phyloP scores from a whole-genome alignment of 1,140 invertebrate genomes.

The Cotesia vestalis region DNA sequence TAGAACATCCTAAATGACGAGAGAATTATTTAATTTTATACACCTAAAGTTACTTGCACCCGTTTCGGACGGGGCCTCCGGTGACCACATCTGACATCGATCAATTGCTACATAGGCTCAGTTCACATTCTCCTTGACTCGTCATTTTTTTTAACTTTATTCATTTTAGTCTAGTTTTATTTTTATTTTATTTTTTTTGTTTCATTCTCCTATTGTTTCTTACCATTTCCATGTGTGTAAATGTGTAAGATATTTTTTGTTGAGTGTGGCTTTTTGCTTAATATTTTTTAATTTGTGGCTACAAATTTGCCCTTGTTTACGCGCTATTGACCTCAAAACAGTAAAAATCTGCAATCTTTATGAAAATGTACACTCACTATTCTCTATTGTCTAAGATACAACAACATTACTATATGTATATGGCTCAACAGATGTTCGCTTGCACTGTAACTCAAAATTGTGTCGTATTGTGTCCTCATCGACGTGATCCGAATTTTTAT shows the following conservation, averaged over 20 bases:
- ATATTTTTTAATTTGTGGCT: slow-evolving; percentile 34
- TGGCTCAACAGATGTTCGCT: slow-evolving; percentile 68
- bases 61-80: slow-evolving; percentile 56
- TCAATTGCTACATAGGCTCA: slow-evolving; percentile 31
- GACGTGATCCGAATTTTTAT: slow-evolving; percentile 29
- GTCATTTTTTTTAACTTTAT: slow-evolving; percentile 31
- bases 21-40: slow-evolving; percentile 56
- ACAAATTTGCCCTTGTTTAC: slow-evolving; percentile 39
- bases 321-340: slow-evolving; percentile 38
- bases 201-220: slow-evolving; percentile 43
- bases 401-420: slow-evolving; percentile 67
- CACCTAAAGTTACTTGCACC: slow-evolving; percentile 60
- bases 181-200: slow-evolving; percentile 43
- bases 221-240: slow-evolving; percentile 26
- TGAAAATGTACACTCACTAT: slow-evolving; percentile 59
- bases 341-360: slow-evolving; percentile 53
- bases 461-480: slow-evolving; percentile 55
- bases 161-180: slow-evolving; percentile 32
- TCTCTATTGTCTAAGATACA: slow-evolving; percentile 63
- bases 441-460: slow-evolving; percentile 67
- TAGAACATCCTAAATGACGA: slow-evolving; percentile 57
- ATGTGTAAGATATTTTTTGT: slow-evolving; percentile 29
- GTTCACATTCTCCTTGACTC: slow-evolving; percentile 32
- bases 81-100: slow-evolving; percentile 47
- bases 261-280: slow-evolving; percentile 30